These are phyloP conservation scores for Lutjanus argentimaculatus DNA, from an alignment of 2,797 vertebrate genomes.

Conservation along the genomic window DNA sequence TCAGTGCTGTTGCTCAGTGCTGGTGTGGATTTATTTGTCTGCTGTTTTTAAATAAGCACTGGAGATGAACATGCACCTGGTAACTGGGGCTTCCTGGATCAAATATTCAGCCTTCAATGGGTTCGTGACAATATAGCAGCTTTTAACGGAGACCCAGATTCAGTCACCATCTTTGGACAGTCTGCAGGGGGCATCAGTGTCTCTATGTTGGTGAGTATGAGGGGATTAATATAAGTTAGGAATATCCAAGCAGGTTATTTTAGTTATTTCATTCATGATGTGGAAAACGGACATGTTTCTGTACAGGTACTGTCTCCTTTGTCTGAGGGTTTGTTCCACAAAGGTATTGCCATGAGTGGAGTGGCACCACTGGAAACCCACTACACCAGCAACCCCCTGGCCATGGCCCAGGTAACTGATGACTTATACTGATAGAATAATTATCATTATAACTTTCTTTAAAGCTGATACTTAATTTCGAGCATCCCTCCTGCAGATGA, in stretches of 20 bases:
- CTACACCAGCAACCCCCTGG: neutral
- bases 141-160: slow-evolving; percentile 84
- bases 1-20: neutral
- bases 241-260: neutral
- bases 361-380: neutral
- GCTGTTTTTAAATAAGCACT: slow-evolving; percentile 67
- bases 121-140: slow-evolving; percentile 83
- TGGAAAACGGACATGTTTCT: neutral
- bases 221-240: neutral
- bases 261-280: neutral
- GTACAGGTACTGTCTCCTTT: slow-evolving; percentile 80
- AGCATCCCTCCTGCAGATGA: too few relatives aligned
- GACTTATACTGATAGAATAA: too few relatives aligned
- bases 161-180: slow-evolving; percentile 85
- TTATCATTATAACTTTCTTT: too few relatives aligned
- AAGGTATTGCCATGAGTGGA: too few relatives aligned
- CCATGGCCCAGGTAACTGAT: too few relatives aligned
- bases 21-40: neutral
- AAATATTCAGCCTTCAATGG: slow-evolving; percentile 83
- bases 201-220: slow-evolving; percentile 76
- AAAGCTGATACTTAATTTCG: too few relatives aligned
- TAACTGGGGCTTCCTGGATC: slow-evolving; percentile 87
- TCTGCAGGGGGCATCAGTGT: slow-evolving; percentile 84
- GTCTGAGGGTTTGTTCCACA: too few relatives aligned
- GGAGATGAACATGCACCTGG: slow-evolving; percentile 79